Conservation (phyloP, 2,888 invertebrate genomes). For the Yponomeuta cagnagella region DNA sequence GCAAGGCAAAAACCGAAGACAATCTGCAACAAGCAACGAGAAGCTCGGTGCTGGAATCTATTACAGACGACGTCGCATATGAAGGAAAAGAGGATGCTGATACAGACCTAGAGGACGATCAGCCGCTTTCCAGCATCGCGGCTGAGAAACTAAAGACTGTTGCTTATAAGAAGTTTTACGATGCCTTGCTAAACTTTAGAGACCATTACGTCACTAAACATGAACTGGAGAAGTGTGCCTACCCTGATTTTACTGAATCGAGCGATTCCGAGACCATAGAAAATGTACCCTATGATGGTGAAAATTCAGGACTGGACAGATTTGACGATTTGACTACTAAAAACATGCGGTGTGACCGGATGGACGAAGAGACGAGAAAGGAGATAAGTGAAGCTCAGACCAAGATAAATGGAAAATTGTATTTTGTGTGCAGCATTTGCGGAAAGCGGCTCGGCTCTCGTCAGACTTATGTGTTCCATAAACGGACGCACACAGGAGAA, state of each 20-base stretch:
- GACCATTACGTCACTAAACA: slow-evolving; percentile 44
- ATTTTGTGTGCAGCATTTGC: slow-evolving; percentile 75
- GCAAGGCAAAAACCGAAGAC: neutral
- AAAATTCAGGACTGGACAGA: slow-evolving; percentile 26
- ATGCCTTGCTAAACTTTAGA: slow-evolving; percentile 47
- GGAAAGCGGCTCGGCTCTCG: slow-evolving; percentile 76
- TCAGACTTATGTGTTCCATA: slow-evolving; percentile 78
- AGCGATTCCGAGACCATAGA: slow-evolving; percentile 31
- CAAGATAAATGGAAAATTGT: slow-evolving; percentile 68
- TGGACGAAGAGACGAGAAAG: slow-evolving; percentile 48
- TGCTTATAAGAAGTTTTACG: slow-evolving; percentile 41
- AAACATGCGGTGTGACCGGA: slow-evolving; percentile 49
- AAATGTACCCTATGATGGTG: neutral
- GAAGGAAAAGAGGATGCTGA: neutral
- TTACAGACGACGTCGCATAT: neutral
- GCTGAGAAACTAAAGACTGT: slow-evolving; percentile 29
- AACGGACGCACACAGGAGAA: slow-evolving; percentile 80
- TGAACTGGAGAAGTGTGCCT: slow-evolving; percentile 21
- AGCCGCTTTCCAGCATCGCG: slow-evolving; percentile 31
- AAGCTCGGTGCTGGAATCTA: neutral
- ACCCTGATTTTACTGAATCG: slow-evolving; percentile 39
- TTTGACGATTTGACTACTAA: slow-evolving; percentile 56
- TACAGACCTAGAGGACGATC: slow-evolving; percentile 34
- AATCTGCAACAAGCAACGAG: neutral
- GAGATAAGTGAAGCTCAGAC: slow-evolving; percentile 43